These are phyloP conservation scores for Argyresthia goedartella DNA, from an alignment of 2,888 invertebrate genomes.

Conservation along the genomic window DNA sequence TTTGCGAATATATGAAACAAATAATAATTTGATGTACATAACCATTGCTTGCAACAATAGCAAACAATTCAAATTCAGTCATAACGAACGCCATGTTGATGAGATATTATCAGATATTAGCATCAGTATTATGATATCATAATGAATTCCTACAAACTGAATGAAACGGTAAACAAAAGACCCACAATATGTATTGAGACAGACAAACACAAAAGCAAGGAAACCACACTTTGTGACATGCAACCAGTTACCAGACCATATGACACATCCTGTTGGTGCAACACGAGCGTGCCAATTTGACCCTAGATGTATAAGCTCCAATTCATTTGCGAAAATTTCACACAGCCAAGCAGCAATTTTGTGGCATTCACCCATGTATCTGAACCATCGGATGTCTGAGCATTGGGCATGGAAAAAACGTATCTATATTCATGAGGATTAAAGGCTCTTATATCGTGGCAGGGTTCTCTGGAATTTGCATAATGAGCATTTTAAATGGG, in stretches of 20 bases:
- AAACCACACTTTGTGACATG: not conserved
- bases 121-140: conserved; percentile 3
- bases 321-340: conserved; percentile 1
- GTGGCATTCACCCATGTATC: not conserved
- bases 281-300: not conserved
- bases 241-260: not conserved
- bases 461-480: conserved; percentile 24
- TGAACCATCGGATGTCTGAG: not conserved
- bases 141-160: not conserved
- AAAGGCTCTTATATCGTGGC: conserved; percentile 8
- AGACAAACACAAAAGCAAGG: not conserved
- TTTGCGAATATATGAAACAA: too few species aligned
- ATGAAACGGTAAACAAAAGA: not conserved
- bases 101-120: not conserved
- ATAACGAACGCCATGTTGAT: not conserved
- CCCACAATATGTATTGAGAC: not conserved
- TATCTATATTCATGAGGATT: too few species aligned
- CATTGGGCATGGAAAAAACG: not conserved
- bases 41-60: not conserved
- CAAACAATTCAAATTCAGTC: not conserved
- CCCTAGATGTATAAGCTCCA: not conserved
- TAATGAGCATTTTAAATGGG: conserved; percentile 37
- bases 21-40: too few species aligned
- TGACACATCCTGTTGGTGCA: conserved; percentile 1
- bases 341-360: not conserved